Percentiles rank a stretch among this genome's conserved stretches.
Evolutionary conservation across 2,113 vertebrate genomes (phyloP).

Genomic region (Anguilla japonica): DNA sequence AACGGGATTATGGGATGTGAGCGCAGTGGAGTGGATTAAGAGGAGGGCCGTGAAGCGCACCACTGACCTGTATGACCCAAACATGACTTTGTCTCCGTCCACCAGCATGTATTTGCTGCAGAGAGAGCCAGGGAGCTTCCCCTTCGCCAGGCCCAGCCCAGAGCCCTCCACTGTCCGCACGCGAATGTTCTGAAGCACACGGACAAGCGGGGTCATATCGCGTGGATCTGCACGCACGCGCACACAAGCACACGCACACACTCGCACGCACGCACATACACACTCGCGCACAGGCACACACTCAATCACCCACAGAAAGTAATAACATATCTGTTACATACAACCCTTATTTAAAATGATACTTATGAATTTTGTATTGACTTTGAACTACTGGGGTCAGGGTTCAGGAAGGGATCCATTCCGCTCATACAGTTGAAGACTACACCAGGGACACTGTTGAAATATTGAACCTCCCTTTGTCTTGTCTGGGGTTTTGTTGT

Average conservation of each 20-base stretch:
- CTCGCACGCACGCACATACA: neutral
- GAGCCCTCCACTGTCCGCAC: constrained; percentile 81
- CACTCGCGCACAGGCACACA: neutral
- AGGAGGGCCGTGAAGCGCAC: neutral
- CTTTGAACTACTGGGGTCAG: neutral
- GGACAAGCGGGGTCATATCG: constrained; percentile 30
- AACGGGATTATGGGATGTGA: neutral
- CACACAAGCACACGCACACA: neutral
- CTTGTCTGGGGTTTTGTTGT: neutral
- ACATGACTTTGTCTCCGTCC: constrained; percentile 91
- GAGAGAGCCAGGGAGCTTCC: constrained; percentile 81
- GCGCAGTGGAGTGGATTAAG: neutral
- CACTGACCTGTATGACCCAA: constrained; percentile 84
- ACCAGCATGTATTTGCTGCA: constrained; percentile 91
- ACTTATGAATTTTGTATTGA: too few species aligned
- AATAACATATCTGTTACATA: too few species aligned
- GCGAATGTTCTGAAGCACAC: constrained; percentile 80
- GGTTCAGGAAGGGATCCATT: neutral
- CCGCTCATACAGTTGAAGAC: too few species aligned
- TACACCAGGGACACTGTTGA: neutral
- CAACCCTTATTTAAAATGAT: too few species aligned
- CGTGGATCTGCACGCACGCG: constrained; percentile 19
- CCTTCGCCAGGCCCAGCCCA: constrained; percentile 81
- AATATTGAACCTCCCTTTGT: neutral
- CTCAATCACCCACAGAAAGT: neutral